Evolutionary conservation across 2,113 vertebrate species (phyloP).

Genomic region (Passer montanus): DNA sequence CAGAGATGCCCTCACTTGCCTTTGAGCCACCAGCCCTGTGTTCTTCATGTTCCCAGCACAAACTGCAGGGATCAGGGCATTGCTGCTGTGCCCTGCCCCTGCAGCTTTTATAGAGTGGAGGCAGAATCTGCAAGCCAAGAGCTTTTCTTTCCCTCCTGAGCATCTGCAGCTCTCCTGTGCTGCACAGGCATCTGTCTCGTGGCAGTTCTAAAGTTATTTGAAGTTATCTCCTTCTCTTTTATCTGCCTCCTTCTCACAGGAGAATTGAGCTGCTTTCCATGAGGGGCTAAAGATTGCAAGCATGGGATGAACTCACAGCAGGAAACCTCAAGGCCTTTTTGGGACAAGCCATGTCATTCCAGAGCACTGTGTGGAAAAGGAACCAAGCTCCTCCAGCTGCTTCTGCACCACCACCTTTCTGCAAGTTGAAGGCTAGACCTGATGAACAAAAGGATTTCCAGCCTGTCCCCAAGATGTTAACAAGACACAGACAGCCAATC

Average conservation of each 20-base stretch:
- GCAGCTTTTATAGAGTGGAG: not conserved
- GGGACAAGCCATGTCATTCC: not conserved
- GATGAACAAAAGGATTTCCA: not conserved
- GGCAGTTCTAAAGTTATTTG: not conserved
- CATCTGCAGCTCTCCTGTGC: not conserved
- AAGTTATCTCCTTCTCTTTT: not conserved
- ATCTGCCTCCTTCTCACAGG: not conserved
- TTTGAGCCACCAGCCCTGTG: not conserved
- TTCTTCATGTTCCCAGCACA: not conserved
- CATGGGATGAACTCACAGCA: not conserved
- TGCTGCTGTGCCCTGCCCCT: not conserved
- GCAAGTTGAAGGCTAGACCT: not conserved
- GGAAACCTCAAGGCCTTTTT: not conserved
- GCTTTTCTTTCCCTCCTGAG: not conserved
- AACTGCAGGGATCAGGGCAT: not conserved
- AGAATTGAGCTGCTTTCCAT: not conserved
- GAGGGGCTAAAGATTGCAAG: not conserved
- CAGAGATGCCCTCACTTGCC: no score
- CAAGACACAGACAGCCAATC: not conserved
- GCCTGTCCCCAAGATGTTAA: not conserved
- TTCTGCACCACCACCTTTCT: not conserved
- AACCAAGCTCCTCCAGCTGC: not conserved
- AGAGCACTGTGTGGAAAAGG: not conserved
- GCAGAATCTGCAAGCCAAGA: not conserved
- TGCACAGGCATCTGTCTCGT: not conserved